Evolutionary conservation across 2,113 vertebrate species (phyloP).

Genomic region (Cyphomyrus discorhynchus): DNA sequence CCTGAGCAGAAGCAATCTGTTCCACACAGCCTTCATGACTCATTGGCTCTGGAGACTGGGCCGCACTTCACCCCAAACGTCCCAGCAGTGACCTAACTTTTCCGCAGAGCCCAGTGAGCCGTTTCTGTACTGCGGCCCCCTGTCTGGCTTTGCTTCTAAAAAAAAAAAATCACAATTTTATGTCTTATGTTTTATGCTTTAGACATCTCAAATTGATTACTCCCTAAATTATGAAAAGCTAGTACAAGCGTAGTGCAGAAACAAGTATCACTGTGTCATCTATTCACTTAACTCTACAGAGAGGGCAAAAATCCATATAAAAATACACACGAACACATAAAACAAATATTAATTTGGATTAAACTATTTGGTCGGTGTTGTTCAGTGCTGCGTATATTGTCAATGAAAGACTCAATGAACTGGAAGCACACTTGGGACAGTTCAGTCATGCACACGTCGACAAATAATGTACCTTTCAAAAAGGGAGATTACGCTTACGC

Average conservation of each 20-base stretch:
- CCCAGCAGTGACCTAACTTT: neutral
- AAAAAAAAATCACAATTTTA: neutral
- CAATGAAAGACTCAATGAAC: neutral
- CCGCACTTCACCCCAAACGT: neutral
- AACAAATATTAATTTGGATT: neutral
- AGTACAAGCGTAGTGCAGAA: neutral
- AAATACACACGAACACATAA: neutral
- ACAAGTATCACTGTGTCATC: neutral
- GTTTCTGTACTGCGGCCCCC: neutral
- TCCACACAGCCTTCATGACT: neutral
- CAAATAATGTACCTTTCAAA: neutral
- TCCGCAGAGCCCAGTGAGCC: neutral
- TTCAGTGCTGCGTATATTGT: neutral
- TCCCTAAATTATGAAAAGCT: neutral
- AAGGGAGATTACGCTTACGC: neutral
- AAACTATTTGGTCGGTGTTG: neutral
- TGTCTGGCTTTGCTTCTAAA: neutral
- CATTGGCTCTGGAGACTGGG: neutral
- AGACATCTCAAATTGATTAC: neutral
- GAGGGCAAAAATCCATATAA: neutral
- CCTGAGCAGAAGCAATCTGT: conserved; percentile 16
- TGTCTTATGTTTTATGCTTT: neutral
- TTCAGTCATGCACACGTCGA: neutral
- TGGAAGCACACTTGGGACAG: neutral
- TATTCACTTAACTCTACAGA: neutral